Conservation (phyloP, 2,888 invertebrate species). For the Phalangium opilio region DNA sequence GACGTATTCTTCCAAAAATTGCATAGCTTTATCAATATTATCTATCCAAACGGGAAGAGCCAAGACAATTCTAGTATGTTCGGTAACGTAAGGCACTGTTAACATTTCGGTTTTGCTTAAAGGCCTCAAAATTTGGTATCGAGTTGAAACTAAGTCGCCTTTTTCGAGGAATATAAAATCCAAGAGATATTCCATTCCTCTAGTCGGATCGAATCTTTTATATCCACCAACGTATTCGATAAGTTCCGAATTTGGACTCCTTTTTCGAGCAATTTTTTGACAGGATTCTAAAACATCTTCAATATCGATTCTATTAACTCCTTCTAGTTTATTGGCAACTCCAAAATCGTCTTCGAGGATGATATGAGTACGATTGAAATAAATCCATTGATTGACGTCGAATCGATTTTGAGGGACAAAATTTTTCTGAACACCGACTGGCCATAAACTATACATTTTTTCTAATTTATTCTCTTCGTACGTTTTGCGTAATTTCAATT, state of each 20-base stretch:
- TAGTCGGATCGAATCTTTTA: constrained; percentile 57
- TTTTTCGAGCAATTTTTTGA: constrained; percentile 23
- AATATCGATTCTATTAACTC: constrained; percentile 41
- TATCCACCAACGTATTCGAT: constrained; percentile 41
- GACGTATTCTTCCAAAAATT: constrained; percentile 57
- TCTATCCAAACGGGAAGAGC: constrained; percentile 47
- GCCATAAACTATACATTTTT: constrained; percentile 42
- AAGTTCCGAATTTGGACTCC: neutral
- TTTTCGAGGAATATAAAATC: constrained; percentile 37
- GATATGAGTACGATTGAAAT: constrained; percentile 67
- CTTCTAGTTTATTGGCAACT: constrained; percentile 46
- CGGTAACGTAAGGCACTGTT: constrained; percentile 88
- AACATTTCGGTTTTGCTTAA: constrained; percentile 75
- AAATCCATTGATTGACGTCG: constrained; percentile 71
- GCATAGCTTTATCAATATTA: constrained; percentile 38
- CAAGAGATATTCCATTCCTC: constrained; percentile 70
- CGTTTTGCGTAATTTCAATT: constrained; percentile 32
- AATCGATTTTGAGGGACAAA: constrained; percentile 54
- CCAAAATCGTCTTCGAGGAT: constrained; percentile 59
- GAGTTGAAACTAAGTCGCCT: constrained; percentile 19
- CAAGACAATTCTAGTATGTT: constrained; percentile 65
- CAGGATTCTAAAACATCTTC: constrained; percentile 43
- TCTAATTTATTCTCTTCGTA: constrained; percentile 1
- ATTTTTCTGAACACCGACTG: constrained; percentile 50
- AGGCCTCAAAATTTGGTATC: constrained; percentile 66